Evolutionary conservation across 1,140 invertebrate species (phyloP).

Genomic region (Diploscapter pachys): DNA sequence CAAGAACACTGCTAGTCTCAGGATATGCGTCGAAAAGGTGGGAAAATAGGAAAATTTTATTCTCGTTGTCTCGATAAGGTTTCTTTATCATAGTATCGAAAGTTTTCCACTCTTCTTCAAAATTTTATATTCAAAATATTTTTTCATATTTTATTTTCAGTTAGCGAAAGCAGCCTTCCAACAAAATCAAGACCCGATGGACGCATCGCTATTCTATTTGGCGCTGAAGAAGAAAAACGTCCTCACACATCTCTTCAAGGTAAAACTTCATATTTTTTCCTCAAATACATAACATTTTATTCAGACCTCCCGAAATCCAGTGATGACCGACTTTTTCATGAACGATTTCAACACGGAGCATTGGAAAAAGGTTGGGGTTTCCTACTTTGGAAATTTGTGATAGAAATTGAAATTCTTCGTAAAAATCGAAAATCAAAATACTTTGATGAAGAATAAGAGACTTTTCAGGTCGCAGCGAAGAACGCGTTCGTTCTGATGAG

Average conservation of each 20-base stretch:
- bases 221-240: conserved; percentile 98
- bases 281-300: conserved; percentile 49
- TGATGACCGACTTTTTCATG: conserved; percentile 89
- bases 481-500: conserved; percentile 93
- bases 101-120: no score
- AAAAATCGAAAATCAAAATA: no score
- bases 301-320: conserved; percentile 73
- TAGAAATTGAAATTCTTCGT: no score
- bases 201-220: conserved; percentile 93
- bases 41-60: background rate
- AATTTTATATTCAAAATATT: no score
- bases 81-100: conserved; percentile 5
- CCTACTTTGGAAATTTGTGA: no score
- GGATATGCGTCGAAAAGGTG: conserved; percentile 80
- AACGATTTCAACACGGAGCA: conserved; percentile 85
- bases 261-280: conserved; percentile 57
- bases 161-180: conserved; percentile 58
- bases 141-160: conserved; percentile 31
- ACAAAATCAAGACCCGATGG: conserved; percentile 81
- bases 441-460: conserved; percentile 53
- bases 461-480: conserved; percentile 73
- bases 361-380: conserved; percentile 73
- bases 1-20: conserved; percentile 76
- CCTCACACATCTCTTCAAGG: conserved; percentile 86
- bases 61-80: background rate